Conservation (phyloP, 2,888 invertebrate species). For the Drosophila suboccidentalis region DNA sequence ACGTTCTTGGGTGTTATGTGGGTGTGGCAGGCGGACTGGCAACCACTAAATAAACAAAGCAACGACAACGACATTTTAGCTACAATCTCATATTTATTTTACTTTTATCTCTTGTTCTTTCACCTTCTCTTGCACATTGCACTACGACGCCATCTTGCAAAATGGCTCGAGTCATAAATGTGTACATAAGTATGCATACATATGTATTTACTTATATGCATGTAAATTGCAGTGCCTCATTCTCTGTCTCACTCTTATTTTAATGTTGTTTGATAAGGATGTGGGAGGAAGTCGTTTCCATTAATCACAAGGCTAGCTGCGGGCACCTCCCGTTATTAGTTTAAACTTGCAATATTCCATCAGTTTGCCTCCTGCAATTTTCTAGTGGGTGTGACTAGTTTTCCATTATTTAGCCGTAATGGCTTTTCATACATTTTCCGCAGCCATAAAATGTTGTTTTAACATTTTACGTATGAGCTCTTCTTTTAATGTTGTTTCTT, state of each 20-base stretch:
- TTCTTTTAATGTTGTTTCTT: background rate
- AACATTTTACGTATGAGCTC: background rate
- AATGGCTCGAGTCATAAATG: constrained; percentile 37
- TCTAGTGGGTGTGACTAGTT: constrained; percentile 10
- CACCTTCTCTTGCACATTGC: constrained; percentile 39
- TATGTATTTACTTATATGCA: background rate
- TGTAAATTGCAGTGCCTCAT: constrained; percentile 35
- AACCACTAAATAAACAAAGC: constrained; percentile 78
- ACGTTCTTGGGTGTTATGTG: constrained; percentile 36
- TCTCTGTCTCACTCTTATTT: constrained; percentile 24
- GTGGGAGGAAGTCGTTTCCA: constrained; percentile 3
- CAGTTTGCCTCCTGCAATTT: constrained; percentile 8
- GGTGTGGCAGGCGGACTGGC: constrained; percentile 70
- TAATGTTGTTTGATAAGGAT: constrained; percentile 39
- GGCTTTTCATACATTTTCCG: background rate
- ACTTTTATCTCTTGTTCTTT: constrained; percentile 10
- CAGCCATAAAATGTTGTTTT: constrained; percentile 5
- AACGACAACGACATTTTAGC: constrained; percentile 35
- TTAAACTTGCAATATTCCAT: background rate
- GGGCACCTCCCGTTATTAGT: constrained; percentile 16
- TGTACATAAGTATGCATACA: constrained; percentile 14
- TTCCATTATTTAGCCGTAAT: constrained; percentile 16
- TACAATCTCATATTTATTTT: constrained; percentile 42
- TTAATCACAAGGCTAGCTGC: constrained; percentile 30
- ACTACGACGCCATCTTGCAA: constrained; percentile 61